Conservation (phyloP, 2,797 vertebrate genomes). For the Chaunax sp. region DNA sequence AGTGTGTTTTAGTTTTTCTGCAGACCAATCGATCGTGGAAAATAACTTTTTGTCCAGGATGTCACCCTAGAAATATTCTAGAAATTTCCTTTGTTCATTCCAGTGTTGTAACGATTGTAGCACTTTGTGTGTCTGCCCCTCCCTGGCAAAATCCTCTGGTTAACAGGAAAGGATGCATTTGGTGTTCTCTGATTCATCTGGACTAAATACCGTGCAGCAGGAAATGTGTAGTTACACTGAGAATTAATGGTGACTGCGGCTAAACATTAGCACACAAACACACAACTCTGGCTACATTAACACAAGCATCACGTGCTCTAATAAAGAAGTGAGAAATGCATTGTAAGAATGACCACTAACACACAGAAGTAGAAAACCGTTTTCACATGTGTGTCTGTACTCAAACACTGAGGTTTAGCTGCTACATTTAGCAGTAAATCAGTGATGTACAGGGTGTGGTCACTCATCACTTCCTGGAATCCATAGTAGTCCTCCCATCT, state of each 20-base stretch:
- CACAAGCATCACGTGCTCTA: conserved; percentile 2
- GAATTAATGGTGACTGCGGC: background rate
- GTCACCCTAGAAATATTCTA: background rate
- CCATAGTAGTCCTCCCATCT: conserved; percentile 33
- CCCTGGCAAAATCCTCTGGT: background rate
- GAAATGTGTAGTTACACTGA: conserved; percentile 5
- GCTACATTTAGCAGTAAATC: conserved; percentile 3
- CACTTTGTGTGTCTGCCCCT: background rate
- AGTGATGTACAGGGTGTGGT: conserved; percentile 46
- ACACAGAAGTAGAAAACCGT: background rate
- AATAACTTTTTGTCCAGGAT: background rate
- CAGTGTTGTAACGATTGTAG: no score
- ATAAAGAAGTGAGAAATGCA: background rate
- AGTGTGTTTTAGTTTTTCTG: no score
- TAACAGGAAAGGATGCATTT: conserved; percentile 25
- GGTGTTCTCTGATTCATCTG: conserved; percentile 14
- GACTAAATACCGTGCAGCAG: conserved; percentile 7
- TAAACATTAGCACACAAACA: background rate
- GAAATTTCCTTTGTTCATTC: no score
- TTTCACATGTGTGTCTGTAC: background rate
- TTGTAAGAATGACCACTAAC: background rate
- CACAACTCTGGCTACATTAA: background rate
- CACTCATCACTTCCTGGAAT: conserved; percentile 21
- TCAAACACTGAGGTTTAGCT: background rate
- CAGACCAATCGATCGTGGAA: no score